A percentile compares a stretch with the other conserved stretches of the same genome.
These are phyloP conservation scores for Diadumene lineata DNA, from an alignment of 92 coral and sea anemone species.

Conservation along the genomic window DNA sequence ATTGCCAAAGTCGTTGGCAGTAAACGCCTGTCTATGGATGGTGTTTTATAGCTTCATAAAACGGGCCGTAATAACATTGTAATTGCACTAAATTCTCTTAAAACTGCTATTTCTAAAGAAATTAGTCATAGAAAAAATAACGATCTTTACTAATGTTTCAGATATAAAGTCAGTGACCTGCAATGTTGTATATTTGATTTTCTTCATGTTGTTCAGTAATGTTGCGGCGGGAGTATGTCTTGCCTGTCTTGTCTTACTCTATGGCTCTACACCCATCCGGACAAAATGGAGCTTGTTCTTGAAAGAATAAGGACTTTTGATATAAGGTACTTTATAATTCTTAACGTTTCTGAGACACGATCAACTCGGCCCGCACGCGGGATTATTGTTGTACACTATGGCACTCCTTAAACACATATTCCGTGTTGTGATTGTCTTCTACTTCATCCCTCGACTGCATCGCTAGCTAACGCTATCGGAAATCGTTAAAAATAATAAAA, in stretches of 20 bases:
- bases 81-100: constrained; percentile 76
- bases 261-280: constrained; percentile 1
- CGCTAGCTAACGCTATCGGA: not conserved
- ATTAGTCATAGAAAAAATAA: constrained; percentile 73
- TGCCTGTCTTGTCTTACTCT: no score
- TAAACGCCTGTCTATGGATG: constrained; percentile 36
- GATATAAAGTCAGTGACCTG: constrained; percentile 13
- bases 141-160: constrained; percentile 45
- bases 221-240: no score
- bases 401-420: no score
- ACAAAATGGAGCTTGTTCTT: not conserved
- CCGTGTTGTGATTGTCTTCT: no score
- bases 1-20: constrained; percentile 25
- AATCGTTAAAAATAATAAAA: not conserved
- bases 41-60: constrained; percentile 74
- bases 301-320: not conserved
- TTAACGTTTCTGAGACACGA: not conserved
- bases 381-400: no score
- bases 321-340: constrained; percentile 16
- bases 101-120: constrained; percentile 80
- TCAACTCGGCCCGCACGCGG: not conserved
- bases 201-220: constrained; percentile 1
- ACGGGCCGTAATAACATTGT: constrained; percentile 70
- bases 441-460: not conserved
- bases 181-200: constrained; percentile 15